Evolutionary conservation across 2,113 vertebrate genomes (phyloP).

Genomic region (Rhea pennata): DNA sequence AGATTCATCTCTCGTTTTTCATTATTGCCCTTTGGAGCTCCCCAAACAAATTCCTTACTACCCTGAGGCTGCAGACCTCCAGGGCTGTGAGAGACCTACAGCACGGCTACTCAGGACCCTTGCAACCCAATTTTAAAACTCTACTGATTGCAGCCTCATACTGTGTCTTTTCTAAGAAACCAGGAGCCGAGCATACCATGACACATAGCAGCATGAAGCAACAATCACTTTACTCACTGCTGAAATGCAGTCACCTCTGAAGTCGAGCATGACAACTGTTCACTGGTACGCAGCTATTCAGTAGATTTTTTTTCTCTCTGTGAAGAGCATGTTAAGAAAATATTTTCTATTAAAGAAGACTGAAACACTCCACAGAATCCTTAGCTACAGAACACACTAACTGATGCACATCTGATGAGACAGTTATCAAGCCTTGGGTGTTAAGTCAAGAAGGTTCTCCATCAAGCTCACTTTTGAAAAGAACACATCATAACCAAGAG

Average conservation of each 20-base stretch:
- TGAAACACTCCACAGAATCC: not conserved
- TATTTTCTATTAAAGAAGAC: not conserved
- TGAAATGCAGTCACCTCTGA: not conserved
- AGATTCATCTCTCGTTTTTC: not conserved
- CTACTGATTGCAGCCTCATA: not conserved
- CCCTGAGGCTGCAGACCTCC: not conserved
- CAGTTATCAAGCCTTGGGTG: not conserved
- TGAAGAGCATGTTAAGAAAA: not conserved
- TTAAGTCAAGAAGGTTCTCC: not conserved
- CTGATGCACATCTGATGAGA: not conserved
- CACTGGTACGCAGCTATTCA: not conserved
- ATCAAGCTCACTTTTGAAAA: not conserved
- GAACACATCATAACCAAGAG: not conserved
- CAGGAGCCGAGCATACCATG: not conserved
- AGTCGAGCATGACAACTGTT: not conserved
- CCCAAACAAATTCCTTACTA: not conserved
- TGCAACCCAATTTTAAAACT: not conserved
- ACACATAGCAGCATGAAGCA: not conserved
- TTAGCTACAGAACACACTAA: not conserved
- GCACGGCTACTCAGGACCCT: not conserved
- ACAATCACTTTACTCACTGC: not conserved
- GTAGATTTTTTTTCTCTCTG: not conserved
- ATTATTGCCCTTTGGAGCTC: not conserved
- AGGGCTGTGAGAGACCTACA: not conserved
- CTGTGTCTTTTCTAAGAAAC: not conserved